Percentiles rank a stretch among this genome's conserved stretches.
These are phyloP conservation scores for Minunthozetes semirufus DNA, from an alignment of 2,888 invertebrate species.

Conservation along the genomic window DNA sequence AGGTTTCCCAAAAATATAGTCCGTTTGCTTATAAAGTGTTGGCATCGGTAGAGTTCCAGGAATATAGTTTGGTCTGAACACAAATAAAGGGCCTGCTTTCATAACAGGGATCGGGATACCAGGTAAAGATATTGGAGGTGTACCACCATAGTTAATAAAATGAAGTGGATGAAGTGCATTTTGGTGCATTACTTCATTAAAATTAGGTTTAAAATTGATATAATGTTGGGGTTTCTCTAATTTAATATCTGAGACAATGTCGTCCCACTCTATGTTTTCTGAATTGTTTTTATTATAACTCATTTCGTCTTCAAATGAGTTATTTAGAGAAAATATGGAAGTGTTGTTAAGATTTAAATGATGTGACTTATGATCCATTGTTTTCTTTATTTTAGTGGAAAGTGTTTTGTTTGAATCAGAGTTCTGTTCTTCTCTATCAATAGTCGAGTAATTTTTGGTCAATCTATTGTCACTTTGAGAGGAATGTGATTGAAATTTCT, in stretches of 20 bases:
- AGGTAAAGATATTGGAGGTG: background rate
- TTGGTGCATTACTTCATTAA: background rate
- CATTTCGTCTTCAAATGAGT: background rate
- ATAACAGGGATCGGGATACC: background rate
- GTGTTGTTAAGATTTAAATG: too few relatives aligned
- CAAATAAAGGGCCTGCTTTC: background rate
- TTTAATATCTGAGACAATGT: background rate
- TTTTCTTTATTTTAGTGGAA: background rate
- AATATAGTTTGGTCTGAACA: background rate
- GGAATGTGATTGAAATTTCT: too few relatives aligned
- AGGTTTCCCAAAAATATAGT: constrained; percentile 22
- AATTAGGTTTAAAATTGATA: background rate
- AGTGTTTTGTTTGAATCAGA: background rate
- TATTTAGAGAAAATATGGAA: background rate
- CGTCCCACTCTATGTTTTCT: background rate
- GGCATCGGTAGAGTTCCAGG: constrained; percentile 5
- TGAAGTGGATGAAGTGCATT: background rate
- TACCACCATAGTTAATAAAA: background rate
- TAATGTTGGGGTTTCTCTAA: background rate
- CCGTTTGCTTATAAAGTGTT: constrained; percentile 20
- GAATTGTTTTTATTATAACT: background rate
- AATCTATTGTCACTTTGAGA: background rate
- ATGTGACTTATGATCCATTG: background rate
- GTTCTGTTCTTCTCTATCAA: background rate
- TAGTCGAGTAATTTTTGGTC: background rate